Evolutionary conservation across 2,797 vertebrate genomes (phyloP).

Genomic region (Lithobates sylvaticus): DNA sequence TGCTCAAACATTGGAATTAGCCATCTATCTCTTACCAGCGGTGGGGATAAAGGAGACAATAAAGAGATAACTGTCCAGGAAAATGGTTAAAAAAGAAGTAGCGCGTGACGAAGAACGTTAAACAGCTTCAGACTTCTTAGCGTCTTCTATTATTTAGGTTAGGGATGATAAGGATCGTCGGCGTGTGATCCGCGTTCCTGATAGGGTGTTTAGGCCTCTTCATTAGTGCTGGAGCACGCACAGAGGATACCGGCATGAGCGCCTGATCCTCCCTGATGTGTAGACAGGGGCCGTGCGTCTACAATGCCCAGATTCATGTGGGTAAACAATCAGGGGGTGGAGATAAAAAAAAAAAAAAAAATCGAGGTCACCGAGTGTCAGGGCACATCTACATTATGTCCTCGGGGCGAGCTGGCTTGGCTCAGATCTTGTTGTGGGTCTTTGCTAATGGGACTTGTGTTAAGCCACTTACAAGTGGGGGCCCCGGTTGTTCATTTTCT

Average conservation of each 20-base stretch:
- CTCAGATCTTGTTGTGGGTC: slow-evolving; percentile 42
- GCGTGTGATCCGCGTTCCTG: neutral
- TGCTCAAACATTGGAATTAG: too few species aligned
- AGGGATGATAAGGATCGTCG: slow-evolving; percentile 36
- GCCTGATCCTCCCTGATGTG: slow-evolving; percentile 43
- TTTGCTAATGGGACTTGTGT: slow-evolving; percentile 36
- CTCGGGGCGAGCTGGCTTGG: slow-evolving; percentile 26
- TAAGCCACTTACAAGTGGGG: slow-evolving; percentile 7
- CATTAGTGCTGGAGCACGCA: slow-evolving; percentile 27
- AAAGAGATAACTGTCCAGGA: neutral
- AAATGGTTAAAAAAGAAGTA: neutral
- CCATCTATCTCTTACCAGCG: too few species aligned
- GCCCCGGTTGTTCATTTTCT: neutral
- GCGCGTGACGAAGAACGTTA: neutral
- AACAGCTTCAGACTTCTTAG: slow-evolving; percentile 12
- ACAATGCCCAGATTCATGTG: slow-evolving; percentile 34
- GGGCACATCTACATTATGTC: slow-evolving; percentile 21
- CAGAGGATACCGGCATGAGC: slow-evolving; percentile 27
- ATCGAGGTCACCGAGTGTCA: slow-evolving; percentile 52
- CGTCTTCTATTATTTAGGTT: slow-evolving; percentile 13
- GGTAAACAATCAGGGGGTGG: slow-evolving; percentile 54
- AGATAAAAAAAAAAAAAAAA: slow-evolving; percentile 36
- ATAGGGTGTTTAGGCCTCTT: neutral
- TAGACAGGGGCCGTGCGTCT: neutral
- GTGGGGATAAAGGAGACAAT: neutral